phyloP scores from a whole-genome alignment of 2,113 vertebrate species.

The Stegostoma tigrinum region DNA sequence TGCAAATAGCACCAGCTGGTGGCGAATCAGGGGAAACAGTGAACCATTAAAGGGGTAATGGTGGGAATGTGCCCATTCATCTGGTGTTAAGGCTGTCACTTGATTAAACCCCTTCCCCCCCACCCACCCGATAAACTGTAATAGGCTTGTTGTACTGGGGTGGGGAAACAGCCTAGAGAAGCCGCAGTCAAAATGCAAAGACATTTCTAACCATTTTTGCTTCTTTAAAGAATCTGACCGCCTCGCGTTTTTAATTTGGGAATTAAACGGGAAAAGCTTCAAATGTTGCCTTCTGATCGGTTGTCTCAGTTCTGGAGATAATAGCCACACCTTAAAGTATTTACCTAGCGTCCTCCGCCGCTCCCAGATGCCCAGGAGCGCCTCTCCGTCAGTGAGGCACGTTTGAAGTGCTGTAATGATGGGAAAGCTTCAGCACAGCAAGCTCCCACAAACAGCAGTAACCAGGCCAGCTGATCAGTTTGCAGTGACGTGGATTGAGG shows the following conservation, averaged over 20 bases:
- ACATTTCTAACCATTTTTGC: neutral
- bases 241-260: neutral
- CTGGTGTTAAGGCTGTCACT: neutral
- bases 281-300: no score
- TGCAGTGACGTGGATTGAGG: neutral
- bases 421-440: neutral
- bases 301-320: neutral
- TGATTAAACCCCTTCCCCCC: no score
- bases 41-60: no score
- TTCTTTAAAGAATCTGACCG: neutral
- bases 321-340: neutral
- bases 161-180: neutral
- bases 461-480: neutral
- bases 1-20: neutral
- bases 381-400: neutral
- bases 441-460: neutral
- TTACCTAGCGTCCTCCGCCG: neutral
- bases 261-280: neutral
- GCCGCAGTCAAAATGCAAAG: neutral
- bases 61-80: no score
- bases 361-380: no score
- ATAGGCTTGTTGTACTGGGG: neutral
- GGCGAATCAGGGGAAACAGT: neutral
- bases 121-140: no score
- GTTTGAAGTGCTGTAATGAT: neutral